Evolutionary conservation across 2,888 invertebrate genomes (phyloP).

Genomic region (Sicus ferrugineus): DNA sequence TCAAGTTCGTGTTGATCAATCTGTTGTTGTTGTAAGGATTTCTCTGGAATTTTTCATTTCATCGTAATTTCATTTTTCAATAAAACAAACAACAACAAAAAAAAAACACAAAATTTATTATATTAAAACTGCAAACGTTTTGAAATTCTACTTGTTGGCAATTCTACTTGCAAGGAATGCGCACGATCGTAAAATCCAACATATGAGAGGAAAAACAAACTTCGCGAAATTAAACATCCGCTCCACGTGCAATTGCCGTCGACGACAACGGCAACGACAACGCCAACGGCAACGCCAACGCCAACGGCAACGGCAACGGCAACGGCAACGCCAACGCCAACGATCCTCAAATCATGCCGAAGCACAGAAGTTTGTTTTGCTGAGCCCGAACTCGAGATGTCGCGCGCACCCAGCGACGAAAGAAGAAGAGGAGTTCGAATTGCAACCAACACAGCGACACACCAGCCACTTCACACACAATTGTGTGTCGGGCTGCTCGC

Average conservation of each 20-base stretch:
- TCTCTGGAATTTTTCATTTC: not conserved
- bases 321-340: not conserved
- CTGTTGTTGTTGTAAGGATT: no score
- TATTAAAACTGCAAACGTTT: slow-evolving; percentile 11
- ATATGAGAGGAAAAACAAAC: not conserved
- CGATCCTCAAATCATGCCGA: slow-evolving; percentile 16
- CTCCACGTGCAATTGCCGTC: slow-evolving; percentile 19
- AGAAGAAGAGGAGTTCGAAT: slow-evolving; percentile 27
- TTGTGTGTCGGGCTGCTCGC: no score
- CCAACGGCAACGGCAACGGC: not conserved
- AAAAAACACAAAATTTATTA: not conserved
- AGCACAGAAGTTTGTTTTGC: slow-evolving; percentile 21
- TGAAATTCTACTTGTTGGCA: slow-evolving; percentile 8
- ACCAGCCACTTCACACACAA: no score
- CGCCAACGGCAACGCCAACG: not conserved
- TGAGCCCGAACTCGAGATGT: slow-evolving; percentile 23
- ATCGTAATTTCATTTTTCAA: no score
- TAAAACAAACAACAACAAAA: not conserved
- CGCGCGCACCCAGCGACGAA: slow-evolving; percentile 14
- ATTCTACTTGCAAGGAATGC: slow-evolving; percentile 10
- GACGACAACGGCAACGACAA: no score
- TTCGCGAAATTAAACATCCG: not conserved
- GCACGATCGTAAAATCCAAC: slow-evolving; percentile 2
- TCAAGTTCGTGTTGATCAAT: no score
- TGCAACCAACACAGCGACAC: slow-evolving; percentile 5